Percentiles rank a stretch among this genome's conserved stretches.
These are phyloP conservation scores for Tragopan temminckii DNA, from an alignment of 2,797 vertebrate genomes.

Conservation along the genomic window DNA sequence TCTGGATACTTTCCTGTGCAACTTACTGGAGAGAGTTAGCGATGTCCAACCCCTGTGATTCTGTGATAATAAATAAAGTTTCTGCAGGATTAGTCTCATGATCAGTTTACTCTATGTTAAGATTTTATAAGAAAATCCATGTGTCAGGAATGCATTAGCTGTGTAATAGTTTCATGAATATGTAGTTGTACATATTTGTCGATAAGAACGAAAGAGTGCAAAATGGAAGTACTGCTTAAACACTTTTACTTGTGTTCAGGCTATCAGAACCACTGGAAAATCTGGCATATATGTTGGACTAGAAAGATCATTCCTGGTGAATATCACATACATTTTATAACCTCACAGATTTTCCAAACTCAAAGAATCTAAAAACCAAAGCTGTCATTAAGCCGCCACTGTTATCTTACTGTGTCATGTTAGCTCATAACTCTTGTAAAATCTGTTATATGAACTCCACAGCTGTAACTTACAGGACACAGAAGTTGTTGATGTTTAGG, in stretches of 20 bases:
- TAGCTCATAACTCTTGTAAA: background rate
- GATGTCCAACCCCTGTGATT: no score
- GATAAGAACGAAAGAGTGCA: background rate
- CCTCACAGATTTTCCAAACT: background rate
- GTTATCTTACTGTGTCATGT: background rate
- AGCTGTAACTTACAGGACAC: background rate
- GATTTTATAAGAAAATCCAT: background rate
- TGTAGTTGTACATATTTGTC: background rate
- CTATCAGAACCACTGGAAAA: background rate
- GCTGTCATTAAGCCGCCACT: background rate
- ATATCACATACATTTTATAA: background rate
- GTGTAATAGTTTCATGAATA: background rate
- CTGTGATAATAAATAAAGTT: background rate
- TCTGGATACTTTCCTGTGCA: background rate
- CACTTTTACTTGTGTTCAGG: background rate
- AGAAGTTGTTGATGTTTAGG: constrained; percentile 10
- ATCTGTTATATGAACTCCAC: background rate
- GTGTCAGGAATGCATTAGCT: background rate
- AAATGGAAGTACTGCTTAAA: background rate
- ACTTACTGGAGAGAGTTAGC: background rate
- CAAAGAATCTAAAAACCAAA: background rate
- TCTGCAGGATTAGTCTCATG: background rate
- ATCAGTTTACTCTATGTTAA: background rate
- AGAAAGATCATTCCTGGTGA: background rate
- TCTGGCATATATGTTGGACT: background rate